Evolutionary conservation across 2,113 vertebrate genomes (phyloP).

Genomic region (western clawed frog (Xenopus tropicalis)): UCB_Xtro_10.0 CM004452.2:5851501-5852000

Average conservation of each 20-base stretch:
- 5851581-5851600: not conserved
- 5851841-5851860: too few relatives aligned
- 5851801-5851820: too few relatives aligned
- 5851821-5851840: too few relatives aligned
- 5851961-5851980: too few relatives aligned
- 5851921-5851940: too few relatives aligned
- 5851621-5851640: not conserved
- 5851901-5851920: too few relatives aligned
- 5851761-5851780: not conserved
- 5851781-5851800: not conserved
- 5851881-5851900: too few relatives aligned
- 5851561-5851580: not conserved
- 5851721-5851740: conserved; percentile 4
- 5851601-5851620: not conserved
- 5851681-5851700: not conserved
- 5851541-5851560: not conserved
- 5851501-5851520: not conserved
- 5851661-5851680: not conserved
- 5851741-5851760: not conserved
- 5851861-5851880: too few relatives aligned
- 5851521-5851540: not conserved
- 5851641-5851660: not conserved
- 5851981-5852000: too few relatives aligned
- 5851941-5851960: too few relatives aligned
- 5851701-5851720: not conserved